phyloP scores from a whole-genome alignment of 2,888 invertebrate species.

The Pecten maximus region DNA sequence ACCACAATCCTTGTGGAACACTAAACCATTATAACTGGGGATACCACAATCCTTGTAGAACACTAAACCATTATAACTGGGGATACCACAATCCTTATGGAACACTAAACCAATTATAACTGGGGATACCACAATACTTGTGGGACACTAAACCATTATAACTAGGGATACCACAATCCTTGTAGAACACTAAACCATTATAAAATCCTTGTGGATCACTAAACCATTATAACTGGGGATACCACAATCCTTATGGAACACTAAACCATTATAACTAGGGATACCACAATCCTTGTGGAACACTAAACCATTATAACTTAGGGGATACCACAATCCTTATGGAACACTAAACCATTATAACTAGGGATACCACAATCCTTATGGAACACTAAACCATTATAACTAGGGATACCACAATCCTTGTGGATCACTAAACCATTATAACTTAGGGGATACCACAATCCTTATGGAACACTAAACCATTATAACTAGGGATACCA shows the following conservation, averaged over 20 bases:
- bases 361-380: neutral
- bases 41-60: neutral
- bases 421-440: neutral
- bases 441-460: neutral
- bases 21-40: neutral
- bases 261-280: neutral
- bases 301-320: neutral
- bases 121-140: neutral
- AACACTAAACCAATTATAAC: neutral
- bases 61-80: neutral
- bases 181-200: neutral
- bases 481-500: neutral
- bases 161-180: neutral
- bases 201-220: neutral
- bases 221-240: neutral
- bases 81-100: neutral
- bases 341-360: neutral
- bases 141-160: neutral
- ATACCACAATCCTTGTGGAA: neutral
- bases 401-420: neutral
- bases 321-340: neutral
- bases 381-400: neutral
- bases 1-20: neutral
- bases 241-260: neutral
- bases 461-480: neutral